A percentile compares a stretch with the other conserved stretches of the same genome.
phyloP scores from a whole-genome alignment of 2,113 vertebrate genomes.

The Sarotherodon lohbergeri region DNA sequence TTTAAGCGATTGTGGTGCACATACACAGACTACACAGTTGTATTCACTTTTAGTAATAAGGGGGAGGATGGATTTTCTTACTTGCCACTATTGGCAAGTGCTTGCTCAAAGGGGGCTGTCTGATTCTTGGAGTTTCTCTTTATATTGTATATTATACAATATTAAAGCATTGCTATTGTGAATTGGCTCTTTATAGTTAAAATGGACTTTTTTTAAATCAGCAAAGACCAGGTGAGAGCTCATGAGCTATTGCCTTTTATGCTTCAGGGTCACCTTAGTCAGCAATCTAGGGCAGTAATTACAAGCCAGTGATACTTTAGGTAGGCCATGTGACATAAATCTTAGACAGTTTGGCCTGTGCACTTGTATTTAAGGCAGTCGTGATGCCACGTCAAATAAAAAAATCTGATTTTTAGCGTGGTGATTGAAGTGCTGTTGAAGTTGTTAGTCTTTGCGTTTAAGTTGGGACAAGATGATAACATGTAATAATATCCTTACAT shows the following conservation, averaged over 20 bases:
- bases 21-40: not conserved
- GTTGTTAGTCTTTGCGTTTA: not conserved
- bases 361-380: not conserved
- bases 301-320: not conserved
- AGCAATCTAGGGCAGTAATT: not conserved
- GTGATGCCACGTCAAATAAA: not conserved
- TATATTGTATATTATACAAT: not conserved
- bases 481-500: not conserved
- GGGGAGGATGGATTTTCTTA: not conserved
- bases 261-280: not conserved
- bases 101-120: not conserved
- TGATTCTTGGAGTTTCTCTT: not conserved
- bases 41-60: not conserved
- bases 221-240: not conserved
- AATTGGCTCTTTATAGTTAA: not conserved
- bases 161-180: not conserved
- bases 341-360: not conserved
- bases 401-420: fast-evolving
- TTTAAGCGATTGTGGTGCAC: not conserved
- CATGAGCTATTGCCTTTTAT: not conserved
- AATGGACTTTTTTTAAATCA: not conserved
- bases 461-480: not conserved
- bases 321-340: not conserved
- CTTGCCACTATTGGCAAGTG: not conserved
- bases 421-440: not conserved